Evolutionary conservation across 2,888 invertebrate species (phyloP), one percentile per base, ranked within the genome.

Genomic region (Conops quadrifasciatus): DNA sequence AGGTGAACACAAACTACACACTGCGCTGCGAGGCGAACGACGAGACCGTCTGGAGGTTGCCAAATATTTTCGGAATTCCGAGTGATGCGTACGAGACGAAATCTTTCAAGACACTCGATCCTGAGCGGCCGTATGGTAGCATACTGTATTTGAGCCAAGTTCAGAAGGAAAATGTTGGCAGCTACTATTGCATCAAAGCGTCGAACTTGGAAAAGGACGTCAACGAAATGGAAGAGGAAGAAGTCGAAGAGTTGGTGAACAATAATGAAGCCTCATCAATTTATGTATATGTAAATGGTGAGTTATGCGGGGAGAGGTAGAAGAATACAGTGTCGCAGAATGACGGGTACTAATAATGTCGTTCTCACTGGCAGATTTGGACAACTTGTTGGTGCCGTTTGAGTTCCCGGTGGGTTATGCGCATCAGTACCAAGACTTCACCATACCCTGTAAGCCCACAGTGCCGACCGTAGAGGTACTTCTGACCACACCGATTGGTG

Each of bases 401-500:
- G 64, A 71, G 2, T 81, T 82, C 7, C 81, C 78, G 1, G 75
- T 85, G 1, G 78, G 85, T 15, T 83, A 84, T 2, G 87, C 83
- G 0, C 77, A 77, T 2, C 87, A 88, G 56, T 87, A 88, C 73
- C 84, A 86, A 73, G 80, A 85, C 26, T 84, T 87, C 0, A 78
- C 87, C 0, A 87, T 92, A 75, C 90, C 91, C 26, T 92, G 92
- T 78, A 88, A 89, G 62, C 91, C 91, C 5, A 89, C 91, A 1
- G 88, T 89, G 62, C 91, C 91, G 1, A 84, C 87, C 71, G 85
- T 89, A 1, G 82, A 86, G 21, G 89, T 91, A 1, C 75, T 83
- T 56, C 80, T 90, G 9, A 80, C 78, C 19, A 79, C 79, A 36
- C 80, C 84, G 19, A 86, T 82, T 70, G 81, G 82, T 45, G 81